These are phyloP conservation scores for Ophiodon elongatus DNA, from an alignment of 2,113 vertebrate genomes.

Conservation along the genomic window DNA sequence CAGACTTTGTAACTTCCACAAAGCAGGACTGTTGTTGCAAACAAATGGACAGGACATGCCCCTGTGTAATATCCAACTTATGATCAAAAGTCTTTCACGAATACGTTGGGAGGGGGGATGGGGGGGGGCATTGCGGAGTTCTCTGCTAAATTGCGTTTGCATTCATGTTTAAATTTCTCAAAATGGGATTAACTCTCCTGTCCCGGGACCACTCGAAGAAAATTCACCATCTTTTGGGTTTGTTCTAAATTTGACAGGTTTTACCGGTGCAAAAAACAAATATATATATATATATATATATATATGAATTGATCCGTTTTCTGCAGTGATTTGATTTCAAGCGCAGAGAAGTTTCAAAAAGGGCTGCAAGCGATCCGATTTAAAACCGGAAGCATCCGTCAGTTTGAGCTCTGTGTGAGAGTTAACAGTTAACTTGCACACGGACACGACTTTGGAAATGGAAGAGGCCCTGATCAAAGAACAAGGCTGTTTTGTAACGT, in stretches of 20 bases:
- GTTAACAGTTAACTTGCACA: background rate
- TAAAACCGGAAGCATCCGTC: background rate
- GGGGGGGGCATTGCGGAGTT: background rate
- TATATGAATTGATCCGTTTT: too few relatives aligned
- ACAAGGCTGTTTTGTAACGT: background rate
- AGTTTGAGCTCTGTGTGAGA: background rate
- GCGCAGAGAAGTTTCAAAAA: background rate
- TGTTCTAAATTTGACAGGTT: background rate
- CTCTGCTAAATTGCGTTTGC: background rate
- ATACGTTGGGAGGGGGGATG: background rate
- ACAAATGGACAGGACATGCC: slow-evolving; percentile 21
- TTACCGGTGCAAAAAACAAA: background rate
- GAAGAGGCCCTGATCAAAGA: background rate
- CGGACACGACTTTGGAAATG: background rate
- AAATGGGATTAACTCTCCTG: background rate
- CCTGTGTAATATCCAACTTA: slow-evolving; percentile 1
- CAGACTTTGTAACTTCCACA: slow-evolving; percentile 25
- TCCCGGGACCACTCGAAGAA: too few relatives aligned
- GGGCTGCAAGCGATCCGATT: background rate
- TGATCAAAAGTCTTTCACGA: slow-evolving; percentile 23
- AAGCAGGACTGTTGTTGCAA: slow-evolving; percentile 27
- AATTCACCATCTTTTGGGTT: background rate
- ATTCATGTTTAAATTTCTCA: background rate
- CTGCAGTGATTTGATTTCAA: background rate
- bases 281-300: too few relatives aligned